Base-by-base conservation (phyloP, 1,140 invertebrate genomes). In the Brachionus angularis region DNA sequence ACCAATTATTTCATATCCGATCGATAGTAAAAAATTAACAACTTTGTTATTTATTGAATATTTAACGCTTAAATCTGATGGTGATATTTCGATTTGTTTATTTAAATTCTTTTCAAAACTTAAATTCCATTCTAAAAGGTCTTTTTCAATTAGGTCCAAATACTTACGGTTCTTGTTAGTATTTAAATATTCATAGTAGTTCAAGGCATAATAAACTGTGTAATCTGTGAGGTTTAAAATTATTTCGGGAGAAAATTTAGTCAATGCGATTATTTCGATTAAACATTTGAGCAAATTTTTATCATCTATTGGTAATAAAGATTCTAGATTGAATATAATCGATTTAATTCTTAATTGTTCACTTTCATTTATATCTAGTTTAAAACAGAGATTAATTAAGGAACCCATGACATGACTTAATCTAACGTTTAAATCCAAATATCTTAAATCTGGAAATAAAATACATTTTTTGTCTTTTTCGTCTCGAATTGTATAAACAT, bases 171-270 rank as follows among this genome's bases (percentile, higher is more conserved):
- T 67, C 5, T 10, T 18, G 0, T 39, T 58, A 5, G 36, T 34
- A 16, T 58, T 58, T 36, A 58, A 58, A 39, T 39, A 58, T 46
- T 67, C 62, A n/a, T 34, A 67, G n/a, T 46, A 67, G 23, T 50
- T 50, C 7, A 67, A 33, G 18, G 47, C 42, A 27, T 67, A 67
- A 46, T 50, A 47, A 50, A 67, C 29, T 12, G 29, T 31, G 18
- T 67, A 46, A 47, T 67, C 62, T 18, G 42, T 67, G 7, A 29
- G 21, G 4, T 46, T 47, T 7, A 67, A 27, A 0, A 67, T 29
- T 33, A 47, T 12, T 27, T 67, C 39, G n/a, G 62, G 62, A 12
- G 62, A 46, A 47, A 67, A 67, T 47, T 67, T 67, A 14, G 62
- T 67, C 62, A 67, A 14, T 0, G 62, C 62, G 33, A 67, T 47